Conservation (phyloP, 1,140 invertebrate species). For the Hydropsyche tenuis region DNA sequence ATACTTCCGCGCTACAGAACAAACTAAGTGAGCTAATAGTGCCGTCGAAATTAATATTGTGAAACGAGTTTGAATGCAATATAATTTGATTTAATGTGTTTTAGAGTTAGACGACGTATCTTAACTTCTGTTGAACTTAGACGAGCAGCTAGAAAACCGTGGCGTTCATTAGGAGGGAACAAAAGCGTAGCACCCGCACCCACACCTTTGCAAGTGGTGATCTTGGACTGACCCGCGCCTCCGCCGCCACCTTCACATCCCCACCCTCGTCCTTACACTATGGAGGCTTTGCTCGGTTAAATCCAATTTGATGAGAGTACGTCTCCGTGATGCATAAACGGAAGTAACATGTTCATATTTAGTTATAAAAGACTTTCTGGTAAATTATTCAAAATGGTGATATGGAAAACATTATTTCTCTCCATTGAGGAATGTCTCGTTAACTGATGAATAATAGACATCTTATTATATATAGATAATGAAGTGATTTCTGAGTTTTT, state of each 20-base stretch:
- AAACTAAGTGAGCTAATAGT: constrained; percentile 60
- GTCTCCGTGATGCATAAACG: constrained; percentile 26
- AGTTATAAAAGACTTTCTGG: constrained; percentile 21
- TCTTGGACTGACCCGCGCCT: constrained; percentile 70
- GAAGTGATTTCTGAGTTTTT: constrained; percentile 30
- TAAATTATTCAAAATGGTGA: constrained; percentile 28
- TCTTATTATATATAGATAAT: constrained; percentile 30
- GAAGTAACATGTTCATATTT: constrained; percentile 32
- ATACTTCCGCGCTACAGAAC: constrained; percentile 90
- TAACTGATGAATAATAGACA: constrained; percentile 28
- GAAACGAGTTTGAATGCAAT: neutral
- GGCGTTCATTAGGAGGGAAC: constrained; percentile 71
- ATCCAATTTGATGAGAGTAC: constrained; percentile 41
- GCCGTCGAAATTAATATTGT: neutral
- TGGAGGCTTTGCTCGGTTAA: constrained; percentile 69
- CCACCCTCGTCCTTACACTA: constrained; percentile 66
- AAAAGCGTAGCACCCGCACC: constrained; percentile 53
- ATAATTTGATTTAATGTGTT: constrained; percentile 43
- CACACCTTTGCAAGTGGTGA: constrained; percentile 67
- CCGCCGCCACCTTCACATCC: constrained; percentile 55
- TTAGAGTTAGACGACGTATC: constrained; percentile 82
- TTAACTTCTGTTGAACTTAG: constrained; percentile 82
- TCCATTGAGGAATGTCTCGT: neutral
- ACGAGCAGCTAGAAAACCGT: constrained; percentile 89
- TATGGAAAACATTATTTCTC: constrained; percentile 29